phyloP scores from a whole-genome alignment of 2,888 invertebrate species.

The Miltochrista miniata region DNA sequence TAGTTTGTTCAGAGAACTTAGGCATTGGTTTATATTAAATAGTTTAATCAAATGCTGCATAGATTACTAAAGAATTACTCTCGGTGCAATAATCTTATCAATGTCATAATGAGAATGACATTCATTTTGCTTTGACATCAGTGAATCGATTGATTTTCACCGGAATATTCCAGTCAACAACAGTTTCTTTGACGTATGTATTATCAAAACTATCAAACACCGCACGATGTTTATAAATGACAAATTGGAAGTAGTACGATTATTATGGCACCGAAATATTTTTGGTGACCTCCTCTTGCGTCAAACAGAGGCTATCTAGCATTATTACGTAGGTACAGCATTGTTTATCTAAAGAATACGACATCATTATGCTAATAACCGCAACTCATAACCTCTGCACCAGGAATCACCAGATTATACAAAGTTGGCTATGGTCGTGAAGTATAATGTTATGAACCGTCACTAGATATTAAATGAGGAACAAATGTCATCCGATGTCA shows the following conservation, averaged over 20 bases:
- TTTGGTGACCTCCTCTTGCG: constrained; percentile 55
- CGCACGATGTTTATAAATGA: constrained; percentile 34
- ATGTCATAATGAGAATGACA: no score
- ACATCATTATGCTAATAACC: constrained; percentile 10
- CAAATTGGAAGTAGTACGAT: constrained; percentile 34
- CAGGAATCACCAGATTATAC: constrained; percentile 7
- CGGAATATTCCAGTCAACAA: constrained; percentile 25
- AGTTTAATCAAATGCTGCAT: no score
- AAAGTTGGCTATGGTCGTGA: background rate
- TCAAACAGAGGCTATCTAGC: constrained; percentile 58
- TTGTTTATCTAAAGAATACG: constrained; percentile 16
- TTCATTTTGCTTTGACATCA: no score
- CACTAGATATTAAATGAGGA: no score
- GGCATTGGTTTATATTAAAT: no score
- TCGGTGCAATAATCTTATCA: no score
- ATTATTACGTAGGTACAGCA: constrained; percentile 18
- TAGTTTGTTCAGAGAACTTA: no score
- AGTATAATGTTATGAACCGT: background rate
- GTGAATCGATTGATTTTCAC: background rate
- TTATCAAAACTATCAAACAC: constrained; percentile 21
- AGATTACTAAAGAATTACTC: no score
- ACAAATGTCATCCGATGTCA: background rate
- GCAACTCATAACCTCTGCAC: constrained; percentile 15
- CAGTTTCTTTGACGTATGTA: constrained; percentile 18
- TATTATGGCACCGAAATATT: constrained; percentile 29